A percentile compares a stretch with the other conserved stretches of the same genome.
These are phyloP conservation scores for Oryzias celebensis DNA, from an alignment of 2,113 vertebrate species.

Conservation along the genomic window DNA sequence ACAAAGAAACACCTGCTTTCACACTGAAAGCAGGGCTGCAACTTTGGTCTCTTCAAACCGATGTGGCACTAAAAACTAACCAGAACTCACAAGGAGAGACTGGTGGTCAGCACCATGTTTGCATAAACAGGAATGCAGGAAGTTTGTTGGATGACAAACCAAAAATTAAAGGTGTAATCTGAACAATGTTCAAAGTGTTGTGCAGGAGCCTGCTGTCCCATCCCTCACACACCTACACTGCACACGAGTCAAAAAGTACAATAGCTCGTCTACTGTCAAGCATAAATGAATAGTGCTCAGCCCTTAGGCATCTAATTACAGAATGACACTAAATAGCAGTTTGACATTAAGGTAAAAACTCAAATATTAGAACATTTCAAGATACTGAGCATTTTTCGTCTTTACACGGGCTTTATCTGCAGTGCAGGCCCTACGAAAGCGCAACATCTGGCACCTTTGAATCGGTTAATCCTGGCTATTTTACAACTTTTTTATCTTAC, in stretches of 20 bases:
- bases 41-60: slow-evolving; percentile 5
- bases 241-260: slow-evolving; percentile 60
- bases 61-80: neutral
- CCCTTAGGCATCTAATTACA: slow-evolving; percentile 67
- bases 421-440: slow-evolving; percentile 57
- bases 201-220: slow-evolving; percentile 44
- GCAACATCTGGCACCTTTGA: slow-evolving; percentile 80
- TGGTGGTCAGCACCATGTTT: slow-evolving; percentile 18
- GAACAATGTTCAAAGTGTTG: slow-evolving; percentile 15
- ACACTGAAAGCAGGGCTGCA: neutral
- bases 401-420: slow-evolving; percentile 58
- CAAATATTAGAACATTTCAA: slow-evolving; percentile 67
- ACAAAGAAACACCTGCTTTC: slow-evolving; percentile 3
- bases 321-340: slow-evolving; percentile 68
- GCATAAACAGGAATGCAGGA: slow-evolving; percentile 23
- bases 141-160: slow-evolving; percentile 30
- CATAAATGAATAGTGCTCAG: slow-evolving; percentile 71
- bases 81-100: neutral
- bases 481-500: slow-evolving; percentile 71
- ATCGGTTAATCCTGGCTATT: slow-evolving; percentile 78
- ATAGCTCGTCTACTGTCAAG: slow-evolving; percentile 73
- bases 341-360: slow-evolving; percentile 70
- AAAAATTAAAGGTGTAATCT: neutral
- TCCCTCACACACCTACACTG: slow-evolving; percentile 59
- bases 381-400: slow-evolving; percentile 60